Conservation (phyloP, 2,888 invertebrate species). For the Drosophila neotestacea region DNA sequence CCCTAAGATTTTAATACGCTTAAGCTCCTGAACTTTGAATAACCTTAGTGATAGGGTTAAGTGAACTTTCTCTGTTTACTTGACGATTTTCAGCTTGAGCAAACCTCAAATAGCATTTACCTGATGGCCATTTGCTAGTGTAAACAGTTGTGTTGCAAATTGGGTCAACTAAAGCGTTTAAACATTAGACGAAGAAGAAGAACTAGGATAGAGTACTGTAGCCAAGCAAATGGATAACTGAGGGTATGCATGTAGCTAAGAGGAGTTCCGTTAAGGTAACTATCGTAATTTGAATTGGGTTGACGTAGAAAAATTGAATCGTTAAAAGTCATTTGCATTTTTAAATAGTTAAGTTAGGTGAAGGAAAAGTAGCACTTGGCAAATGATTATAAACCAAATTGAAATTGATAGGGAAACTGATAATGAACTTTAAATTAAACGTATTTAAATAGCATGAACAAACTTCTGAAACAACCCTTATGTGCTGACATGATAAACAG, state of each 20-base stretch:
- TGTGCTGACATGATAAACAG: neutral
- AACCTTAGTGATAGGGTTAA: conserved; percentile 13
- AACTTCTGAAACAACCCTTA: neutral
- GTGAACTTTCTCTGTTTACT: conserved; percentile 44
- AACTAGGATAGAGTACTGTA: conserved; percentile 29
- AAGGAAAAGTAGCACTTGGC: neutral
- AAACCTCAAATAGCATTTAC: conserved; percentile 68
- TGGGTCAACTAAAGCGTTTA: conserved; percentile 60
- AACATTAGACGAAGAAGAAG: conserved; percentile 13
- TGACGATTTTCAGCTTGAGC: conserved; percentile 59
- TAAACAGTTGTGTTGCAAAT: conserved; percentile 64
- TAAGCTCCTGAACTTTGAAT: neutral
- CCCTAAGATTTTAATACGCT: conserved; percentile 33
- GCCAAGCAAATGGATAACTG: conserved; percentile 42
- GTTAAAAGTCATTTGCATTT: conserved; percentile 30
- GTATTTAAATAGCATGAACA: neutral
- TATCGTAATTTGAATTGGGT: conserved; percentile 30
- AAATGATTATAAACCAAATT: neutral
- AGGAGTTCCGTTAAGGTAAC: conserved; percentile 10
- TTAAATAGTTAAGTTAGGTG: conserved; percentile 10
- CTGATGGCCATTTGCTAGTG: conserved; percentile 65
- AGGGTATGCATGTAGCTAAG: conserved; percentile 25
- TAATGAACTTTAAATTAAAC: too few relatives aligned
- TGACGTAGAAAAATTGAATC: conserved; percentile 34
- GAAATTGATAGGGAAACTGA: too few relatives aligned